A percentile compares a stretch with the other conserved stretches of the same genome.
phyloP scores from a whole-genome alignment of 2,797 vertebrate species.

The Benthosema pterotum region DNA sequence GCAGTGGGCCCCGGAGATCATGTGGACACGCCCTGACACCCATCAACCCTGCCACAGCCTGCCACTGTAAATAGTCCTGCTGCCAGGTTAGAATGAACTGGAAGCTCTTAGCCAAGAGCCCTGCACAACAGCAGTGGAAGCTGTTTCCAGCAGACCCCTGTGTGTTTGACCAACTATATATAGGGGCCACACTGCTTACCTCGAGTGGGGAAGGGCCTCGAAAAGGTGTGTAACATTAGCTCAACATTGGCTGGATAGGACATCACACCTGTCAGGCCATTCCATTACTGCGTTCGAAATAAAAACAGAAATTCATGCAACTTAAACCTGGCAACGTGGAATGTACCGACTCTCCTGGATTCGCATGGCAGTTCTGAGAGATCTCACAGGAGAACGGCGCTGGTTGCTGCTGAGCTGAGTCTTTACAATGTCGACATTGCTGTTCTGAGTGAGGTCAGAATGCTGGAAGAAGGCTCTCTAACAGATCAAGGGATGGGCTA shows the following conservation, averaged over 20 bases:
- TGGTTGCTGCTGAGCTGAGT: constrained; percentile 13
- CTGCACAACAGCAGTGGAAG: background rate
- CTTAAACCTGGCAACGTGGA: constrained; percentile 16
- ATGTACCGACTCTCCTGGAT: constrained; percentile 23
- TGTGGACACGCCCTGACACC: too few species aligned
- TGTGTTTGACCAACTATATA: background rate
- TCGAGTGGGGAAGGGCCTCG: too few species aligned
- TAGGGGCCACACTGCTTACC: constrained; percentile 13
- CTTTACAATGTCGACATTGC: constrained; percentile 1
- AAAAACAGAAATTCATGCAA: background rate
- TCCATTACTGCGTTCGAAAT: constrained; percentile 1
- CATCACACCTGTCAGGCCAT: too few species aligned
- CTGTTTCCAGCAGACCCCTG: constrained; percentile 14
- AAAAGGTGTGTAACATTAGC: too few species aligned
- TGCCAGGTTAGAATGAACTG: too few species aligned
- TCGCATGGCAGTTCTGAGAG: constrained; percentile 3
- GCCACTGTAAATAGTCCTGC: too few species aligned
- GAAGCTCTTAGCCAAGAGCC: too few species aligned
- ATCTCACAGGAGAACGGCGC: background rate
- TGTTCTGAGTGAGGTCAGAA: background rate
- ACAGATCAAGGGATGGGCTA: background rate
- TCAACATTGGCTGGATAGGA: too few species aligned
- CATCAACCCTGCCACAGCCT: too few species aligned
- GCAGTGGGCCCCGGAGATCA: too few species aligned
- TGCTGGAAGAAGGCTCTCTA: constrained; percentile 5